Evolutionary conservation across 2,888 invertebrate genomes (phyloP).

Genomic region (Apamea monoglypha): DNA sequence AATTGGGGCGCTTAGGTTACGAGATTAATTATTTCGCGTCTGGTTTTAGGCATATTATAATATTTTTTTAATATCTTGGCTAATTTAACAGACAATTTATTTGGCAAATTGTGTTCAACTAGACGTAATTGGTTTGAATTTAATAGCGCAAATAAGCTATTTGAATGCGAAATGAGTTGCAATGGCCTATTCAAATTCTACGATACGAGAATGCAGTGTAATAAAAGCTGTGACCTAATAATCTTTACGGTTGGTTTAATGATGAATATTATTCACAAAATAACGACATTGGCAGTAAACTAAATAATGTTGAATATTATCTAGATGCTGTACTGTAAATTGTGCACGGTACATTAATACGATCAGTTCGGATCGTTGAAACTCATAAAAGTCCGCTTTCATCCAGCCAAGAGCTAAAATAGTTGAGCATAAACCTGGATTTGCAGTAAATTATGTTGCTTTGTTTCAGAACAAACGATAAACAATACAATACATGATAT

Average conservation of each 20-base stretch:
- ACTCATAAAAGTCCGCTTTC: constrained; percentile 49
- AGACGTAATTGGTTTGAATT: constrained; percentile 10
- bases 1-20: constrained; percentile 35
- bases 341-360: constrained; percentile 19
- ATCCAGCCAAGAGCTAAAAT: constrained; percentile 29
- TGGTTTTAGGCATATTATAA: constrained; percentile 1
- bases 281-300: constrained; percentile 24
- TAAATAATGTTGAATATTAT: constrained; percentile 35
- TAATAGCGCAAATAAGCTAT: background rate
- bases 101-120: background rate
- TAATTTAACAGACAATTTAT: constrained; percentile 2
- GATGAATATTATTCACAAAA: constrained; percentile 36
- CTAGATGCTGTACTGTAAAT: constrained; percentile 34
- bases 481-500: background rate
- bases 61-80: background rate
- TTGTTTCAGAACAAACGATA: constrained; percentile 18
- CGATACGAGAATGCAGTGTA: constrained; percentile 4
- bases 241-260: constrained; percentile 24
- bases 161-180: constrained; percentile 3
- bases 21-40: constrained; percentile 30
- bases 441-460: constrained; percentile 35
- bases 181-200: background rate
- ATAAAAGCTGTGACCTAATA: constrained; percentile 36
- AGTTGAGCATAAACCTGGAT: constrained; percentile 38
- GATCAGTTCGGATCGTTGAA: constrained; percentile 20